Evolutionary conservation across 1,140 invertebrate genomes (phyloP), one percentile per base, ranked within the genome.

Genomic region (Cyclargus thomasi): DNA sequence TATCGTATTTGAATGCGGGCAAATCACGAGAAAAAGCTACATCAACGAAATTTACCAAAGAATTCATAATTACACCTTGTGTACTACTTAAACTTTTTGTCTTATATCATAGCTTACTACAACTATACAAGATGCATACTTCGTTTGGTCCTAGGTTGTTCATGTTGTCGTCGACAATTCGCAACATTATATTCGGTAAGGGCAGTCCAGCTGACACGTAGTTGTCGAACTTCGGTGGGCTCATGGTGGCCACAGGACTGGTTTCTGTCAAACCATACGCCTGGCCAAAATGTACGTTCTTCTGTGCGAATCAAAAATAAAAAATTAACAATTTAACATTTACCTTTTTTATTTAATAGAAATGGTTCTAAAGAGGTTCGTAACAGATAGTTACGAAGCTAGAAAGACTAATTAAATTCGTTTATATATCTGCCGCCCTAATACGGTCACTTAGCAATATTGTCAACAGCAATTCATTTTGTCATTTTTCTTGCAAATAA

Each of bases 181-280:
- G 95, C 1, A 92, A 87, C 55, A 93, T 72, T 0, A 95, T 95
- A 71, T 93, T 94, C 1, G 94, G 90, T 0, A 96, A 62, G 8
- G 91, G 79, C 6, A 88, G 83, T 1, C 96, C 94, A 2, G 94
- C 91, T 10, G 93, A 93, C 10, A 93, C 93, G 67, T 91, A 92
- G 11, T 76, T 86, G 1, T 78, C 86, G 22, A 74, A 74, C 11
- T 81, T 80, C 16, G 67, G 6, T 10, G 71, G 67, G 3, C 80
- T 74, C 8, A 89, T 76, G 4, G 91, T 74, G 0, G 91, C 86
- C 0, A 92, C 77, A 1, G 94, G 93, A 1, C 92, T 92, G 0
- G 93, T 83, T 84, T 95, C 95, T 0, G 94, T 94, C 77, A 95
- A 81, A 2, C 95, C 95, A 69, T 94, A 95, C 6, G 91, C 91